Conservation (phyloP, 2,888 invertebrate genomes). For the Drosophila koepferae region DNA sequence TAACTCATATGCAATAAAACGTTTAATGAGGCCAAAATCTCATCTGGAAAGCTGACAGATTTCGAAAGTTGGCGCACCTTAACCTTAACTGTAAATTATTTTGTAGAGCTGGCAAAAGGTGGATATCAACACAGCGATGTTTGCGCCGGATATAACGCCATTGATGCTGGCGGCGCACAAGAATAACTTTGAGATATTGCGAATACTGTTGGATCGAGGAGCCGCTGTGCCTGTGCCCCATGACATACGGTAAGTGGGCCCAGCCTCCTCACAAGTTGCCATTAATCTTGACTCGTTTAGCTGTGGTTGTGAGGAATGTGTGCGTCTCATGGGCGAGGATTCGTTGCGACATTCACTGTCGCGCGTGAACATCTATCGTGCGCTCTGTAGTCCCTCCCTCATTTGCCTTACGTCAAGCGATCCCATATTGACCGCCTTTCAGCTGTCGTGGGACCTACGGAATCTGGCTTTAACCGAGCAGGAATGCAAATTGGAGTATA, state of each 20-base stretch:
- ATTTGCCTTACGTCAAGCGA: slow-evolving; percentile 97
- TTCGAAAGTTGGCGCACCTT: slow-evolving; percentile 1
- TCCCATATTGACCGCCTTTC: slow-evolving; percentile 96
- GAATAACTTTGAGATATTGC: slow-evolving; percentile 98
- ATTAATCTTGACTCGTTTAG: slow-evolving; percentile 51
- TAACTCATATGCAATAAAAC: slow-evolving; percentile 75
- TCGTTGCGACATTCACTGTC: slow-evolving; percentile 93
- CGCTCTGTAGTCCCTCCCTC: slow-evolving; percentile 96
- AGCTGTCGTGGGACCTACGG: slow-evolving; percentile 96
- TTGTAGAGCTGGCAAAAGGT: slow-evolving; percentile 94
- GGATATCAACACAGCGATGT: slow-evolving; percentile 92
- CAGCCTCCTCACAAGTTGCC: too few relatives aligned
- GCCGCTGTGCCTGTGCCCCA: slow-evolving; percentile 96
- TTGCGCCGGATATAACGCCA: slow-evolving; percentile 97
- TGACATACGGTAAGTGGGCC: slow-evolving; percentile 89
- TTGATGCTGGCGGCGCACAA: slow-evolving; percentile 96
- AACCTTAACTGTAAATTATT: slow-evolving; percentile 11
- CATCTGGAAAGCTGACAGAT: slow-evolving; percentile 1
- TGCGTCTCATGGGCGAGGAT: slow-evolving; percentile 90
- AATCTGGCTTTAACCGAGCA: slow-evolving; percentile 96
- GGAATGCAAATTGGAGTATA: slow-evolving; percentile 96
- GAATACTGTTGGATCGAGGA: slow-evolving; percentile 95
- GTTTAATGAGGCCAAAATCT: slow-evolving; percentile 47
- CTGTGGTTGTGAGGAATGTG: slow-evolving; percentile 96
- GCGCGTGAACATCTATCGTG: slow-evolving; percentile 96